Percentiles rank a stretch among this genome's conserved stretches.
Evolutionary conservation across 1,140 invertebrate genomes (phyloP).

Genomic region (Lerema accius): DNA sequence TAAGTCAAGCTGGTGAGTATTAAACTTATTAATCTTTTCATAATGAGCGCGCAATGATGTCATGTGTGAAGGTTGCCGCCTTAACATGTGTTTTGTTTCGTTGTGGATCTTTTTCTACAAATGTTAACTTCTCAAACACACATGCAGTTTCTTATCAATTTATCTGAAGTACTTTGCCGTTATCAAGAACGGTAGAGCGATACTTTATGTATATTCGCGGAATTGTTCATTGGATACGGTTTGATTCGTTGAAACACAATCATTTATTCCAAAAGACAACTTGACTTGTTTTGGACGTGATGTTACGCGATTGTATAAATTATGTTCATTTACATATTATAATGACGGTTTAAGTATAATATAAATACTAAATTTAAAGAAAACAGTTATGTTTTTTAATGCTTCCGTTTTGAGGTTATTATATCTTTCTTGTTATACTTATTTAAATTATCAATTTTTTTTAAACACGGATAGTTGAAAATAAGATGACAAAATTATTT

Average conservation of each 20-base stretch:
- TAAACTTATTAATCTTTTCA: constrained; percentile 42
- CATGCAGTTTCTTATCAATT: constrained; percentile 56
- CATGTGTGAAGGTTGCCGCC: constrained; percentile 72
- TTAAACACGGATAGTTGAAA: too few relatives aligned
- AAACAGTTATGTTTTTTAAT: too few relatives aligned
- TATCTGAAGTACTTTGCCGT: constrained; percentile 56
- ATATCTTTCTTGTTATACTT: too few relatives aligned
- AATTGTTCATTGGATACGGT: constrained; percentile 22
- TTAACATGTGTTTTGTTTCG: constrained; percentile 57
- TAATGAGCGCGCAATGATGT: constrained; percentile 66
- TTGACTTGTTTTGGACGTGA: constrained; percentile 22
- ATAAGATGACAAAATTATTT: too few relatives aligned
- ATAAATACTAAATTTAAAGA: not conserved
- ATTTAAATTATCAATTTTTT: too few relatives aligned
- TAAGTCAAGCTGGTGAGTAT: constrained; percentile 85
- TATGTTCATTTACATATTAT: not conserved
- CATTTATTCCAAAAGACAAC: constrained; percentile 19
- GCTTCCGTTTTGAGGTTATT: too few relatives aligned
- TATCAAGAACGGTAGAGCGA: constrained; percentile 54
- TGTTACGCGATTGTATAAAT: constrained; percentile 5
- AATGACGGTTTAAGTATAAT: not conserved
- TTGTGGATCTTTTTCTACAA: constrained; percentile 55
- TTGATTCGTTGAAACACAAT: constrained; percentile 24
- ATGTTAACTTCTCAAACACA: constrained; percentile 48
- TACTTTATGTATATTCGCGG: constrained; percentile 28